Evolutionary conservation across 2,797 vertebrate species (phyloP), one percentile per base, ranked within the genome.

Genomic region (Poeciliopsis presidionis): DNA sequence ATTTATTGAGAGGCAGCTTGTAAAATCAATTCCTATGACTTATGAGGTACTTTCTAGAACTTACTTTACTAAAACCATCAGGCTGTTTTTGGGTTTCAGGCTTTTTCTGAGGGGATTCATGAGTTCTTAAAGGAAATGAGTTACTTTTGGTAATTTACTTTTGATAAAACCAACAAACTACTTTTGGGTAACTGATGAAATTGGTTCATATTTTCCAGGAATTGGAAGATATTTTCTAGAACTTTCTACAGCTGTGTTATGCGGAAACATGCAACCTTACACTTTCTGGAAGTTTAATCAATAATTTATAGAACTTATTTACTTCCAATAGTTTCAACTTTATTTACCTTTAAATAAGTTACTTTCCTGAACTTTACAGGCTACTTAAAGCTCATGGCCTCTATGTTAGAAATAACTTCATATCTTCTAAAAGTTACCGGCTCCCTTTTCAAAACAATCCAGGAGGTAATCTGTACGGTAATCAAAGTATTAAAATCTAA

Each of bases 401-500:
- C 20, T 3, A n/a, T 7, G 65, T n/a, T 30, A 43, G 39, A 67
- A n/a, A 5, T 43, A 39, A 12, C 65, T 14, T 7, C 39, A 43
- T n/a, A 43, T 22, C 25, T 69, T 25, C 18, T 9, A 43, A 69
- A 69, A 43, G 5, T 2, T 43, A 7, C 22, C 11, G 22, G 9
- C 39, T 22, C 20, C 30, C 16, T 13, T 43, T n/a, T 69, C 11
- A 43, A 25, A n/a, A 69, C 12, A 43, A n/a, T n/a, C 22, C 39
- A 45, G 67, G 41, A 69, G n/a, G 25, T 16, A 45, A 45, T n/a
- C 25, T 0, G 2, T 3, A 70, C 43, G 16, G 67, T 7, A 43
- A 45, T 4, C 4, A 4, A n/a, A 5, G 33, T n/a, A 67, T 25
- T 79, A 76, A 80, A 86, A 83, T 41, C 1, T 33, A 2, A 65